phyloP scores from a whole-genome alignment of 1,140 invertebrate genomes.

The Zaprionus ornatus region DNA sequence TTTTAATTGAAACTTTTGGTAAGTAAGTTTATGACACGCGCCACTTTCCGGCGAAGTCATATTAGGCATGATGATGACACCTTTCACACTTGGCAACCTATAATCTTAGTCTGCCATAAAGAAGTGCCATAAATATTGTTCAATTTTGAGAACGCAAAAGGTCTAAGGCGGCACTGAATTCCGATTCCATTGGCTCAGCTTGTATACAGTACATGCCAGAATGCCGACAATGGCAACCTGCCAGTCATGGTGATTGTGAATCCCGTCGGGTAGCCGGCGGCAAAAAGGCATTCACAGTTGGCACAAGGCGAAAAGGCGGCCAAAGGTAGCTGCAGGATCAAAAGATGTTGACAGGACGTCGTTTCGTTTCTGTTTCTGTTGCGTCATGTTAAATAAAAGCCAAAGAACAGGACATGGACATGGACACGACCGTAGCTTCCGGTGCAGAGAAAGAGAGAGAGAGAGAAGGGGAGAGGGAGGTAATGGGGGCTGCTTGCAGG shows the following conservation, averaged over 20 bases:
- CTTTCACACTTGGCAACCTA: background rate
- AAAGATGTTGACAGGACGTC: constrained; percentile 67
- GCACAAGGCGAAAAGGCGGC: constrained; percentile 43
- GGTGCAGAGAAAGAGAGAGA: constrained; percentile 49
- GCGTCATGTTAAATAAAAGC: constrained; percentile 80
- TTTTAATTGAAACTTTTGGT: constrained; percentile 9
- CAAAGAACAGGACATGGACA: constrained; percentile 61
- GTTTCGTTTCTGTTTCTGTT: constrained; percentile 60
- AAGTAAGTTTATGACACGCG: constrained; percentile 9
- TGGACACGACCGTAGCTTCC: constrained; percentile 61
- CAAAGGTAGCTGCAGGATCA: constrained; percentile 49
- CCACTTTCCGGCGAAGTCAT: background rate
- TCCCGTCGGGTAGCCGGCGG: constrained; percentile 53
- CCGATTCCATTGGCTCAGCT: background rate
- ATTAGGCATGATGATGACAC: background rate
- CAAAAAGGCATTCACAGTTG: constrained; percentile 49
- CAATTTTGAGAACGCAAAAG: background rate
- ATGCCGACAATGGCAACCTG: constrained; percentile 51
- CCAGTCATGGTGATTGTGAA: constrained; percentile 62
- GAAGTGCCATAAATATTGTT: constrained; percentile 1
- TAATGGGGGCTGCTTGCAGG: background rate
- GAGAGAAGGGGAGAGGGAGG: background rate
- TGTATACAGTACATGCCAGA: constrained; percentile 26
- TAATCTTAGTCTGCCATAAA: background rate
- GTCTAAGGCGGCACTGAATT: background rate